These are phyloP conservation scores for Platygyra sinensis DNA, from an alignment of 64 coral and sea anemone genomes.

Conservation along the genomic window DNA sequence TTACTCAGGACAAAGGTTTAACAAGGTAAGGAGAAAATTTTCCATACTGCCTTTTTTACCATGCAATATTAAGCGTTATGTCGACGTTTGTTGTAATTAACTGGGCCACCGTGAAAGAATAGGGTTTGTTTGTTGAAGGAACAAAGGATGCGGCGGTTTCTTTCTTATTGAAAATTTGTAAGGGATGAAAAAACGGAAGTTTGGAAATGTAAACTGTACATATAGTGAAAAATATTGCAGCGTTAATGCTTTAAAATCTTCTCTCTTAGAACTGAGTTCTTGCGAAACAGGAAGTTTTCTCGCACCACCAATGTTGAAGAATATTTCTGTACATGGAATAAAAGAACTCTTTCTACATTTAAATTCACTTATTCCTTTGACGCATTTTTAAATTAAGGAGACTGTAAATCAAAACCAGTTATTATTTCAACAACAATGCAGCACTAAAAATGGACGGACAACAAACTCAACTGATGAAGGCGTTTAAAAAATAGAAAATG, in stretches of 20 bases:
- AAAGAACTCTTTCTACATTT: neutral
- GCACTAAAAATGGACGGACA: neutral
- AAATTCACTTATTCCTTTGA: neutral
- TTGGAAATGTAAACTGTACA: constrained; percentile 32
- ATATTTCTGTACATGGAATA: too few species aligned
- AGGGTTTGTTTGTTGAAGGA: constrained; percentile 60
- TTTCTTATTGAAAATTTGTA: constrained; percentile 71
- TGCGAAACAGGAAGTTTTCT: neutral
- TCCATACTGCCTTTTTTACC: neutral
- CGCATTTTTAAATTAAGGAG: neutral
- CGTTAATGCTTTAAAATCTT: neutral
- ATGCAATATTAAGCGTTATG: neutral
- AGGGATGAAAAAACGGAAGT: constrained; percentile 47
- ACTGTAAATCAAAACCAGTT: neutral
- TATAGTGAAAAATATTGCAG: neutral
- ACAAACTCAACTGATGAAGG: neutral
- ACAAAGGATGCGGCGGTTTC: constrained; percentile 51
- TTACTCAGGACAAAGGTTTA: constrained; percentile 96
- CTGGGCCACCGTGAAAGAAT: neutral
- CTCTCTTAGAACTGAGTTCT: neutral
- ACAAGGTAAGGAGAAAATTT: constrained; percentile 70
- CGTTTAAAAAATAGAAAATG: neutral
- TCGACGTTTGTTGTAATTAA: constrained; percentile 56
- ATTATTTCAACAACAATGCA: neutral
- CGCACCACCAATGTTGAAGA: neutral